Percentiles rank a stretch among this genome's conserved stretches.
Conservation (phyloP, 92 coral and sea anemone species). For the Meandrina meandrites region DNA sequence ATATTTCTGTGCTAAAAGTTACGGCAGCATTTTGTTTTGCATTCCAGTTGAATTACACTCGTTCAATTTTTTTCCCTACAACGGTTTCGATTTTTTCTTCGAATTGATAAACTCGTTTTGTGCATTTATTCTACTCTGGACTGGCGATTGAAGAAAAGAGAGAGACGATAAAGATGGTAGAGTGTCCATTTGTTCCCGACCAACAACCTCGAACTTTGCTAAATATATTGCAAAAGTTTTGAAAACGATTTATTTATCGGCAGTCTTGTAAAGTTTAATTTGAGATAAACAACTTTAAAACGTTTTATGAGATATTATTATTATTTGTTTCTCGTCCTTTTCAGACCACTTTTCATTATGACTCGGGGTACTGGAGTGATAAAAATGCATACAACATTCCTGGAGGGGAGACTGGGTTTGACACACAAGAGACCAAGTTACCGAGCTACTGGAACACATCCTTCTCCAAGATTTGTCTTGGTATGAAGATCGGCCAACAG, state of each 20-base stretch:
- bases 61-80: too few species aligned
- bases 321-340: not conserved
- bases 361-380: not conserved
- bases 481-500: conserved; percentile 20
- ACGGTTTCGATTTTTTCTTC: too few species aligned
- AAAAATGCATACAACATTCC: not conserved
- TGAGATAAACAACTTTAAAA: too few species aligned
- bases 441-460: conserved; percentile 60
- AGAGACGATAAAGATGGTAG: too few species aligned
- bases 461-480: conserved; percentile 52
- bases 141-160: too few species aligned
- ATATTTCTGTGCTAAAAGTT: too few species aligned
- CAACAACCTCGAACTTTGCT: not conserved
- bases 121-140: too few species aligned
- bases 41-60: too few species aligned
- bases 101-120: too few species aligned
- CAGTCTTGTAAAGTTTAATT: not conserved
- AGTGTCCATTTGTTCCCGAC: not conserved
- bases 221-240: too few species aligned
- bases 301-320: too few species aligned
- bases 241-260: not conserved
- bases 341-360: not conserved
- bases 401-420: conserved; percentile 41
- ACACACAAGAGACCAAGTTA: conserved; percentile 51
- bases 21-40: too few species aligned